Evolutionary conservation across 2,888 invertebrate genomes (phyloP).

Genomic region (Drosophila paramelanica): DNA sequence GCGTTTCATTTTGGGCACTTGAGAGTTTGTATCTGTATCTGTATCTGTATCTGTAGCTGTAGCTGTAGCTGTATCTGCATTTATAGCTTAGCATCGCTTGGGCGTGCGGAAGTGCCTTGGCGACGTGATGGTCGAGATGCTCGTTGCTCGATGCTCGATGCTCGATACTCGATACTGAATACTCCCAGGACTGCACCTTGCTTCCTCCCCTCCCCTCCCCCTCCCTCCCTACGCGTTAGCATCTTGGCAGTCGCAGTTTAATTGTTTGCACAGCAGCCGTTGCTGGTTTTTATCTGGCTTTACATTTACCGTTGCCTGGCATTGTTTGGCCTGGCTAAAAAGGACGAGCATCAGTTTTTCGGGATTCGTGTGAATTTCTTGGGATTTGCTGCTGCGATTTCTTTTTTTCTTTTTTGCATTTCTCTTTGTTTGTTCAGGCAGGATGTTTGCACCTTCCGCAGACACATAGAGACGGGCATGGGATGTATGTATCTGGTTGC

Average conservation of each 20-base stretch:
- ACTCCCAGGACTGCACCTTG: constrained; percentile 60
- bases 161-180: neutral
- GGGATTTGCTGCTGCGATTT: constrained; percentile 37
- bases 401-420: constrained; percentile 46
- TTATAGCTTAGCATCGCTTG: constrained; percentile 19
- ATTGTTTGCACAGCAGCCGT: constrained; percentile 75
- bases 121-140: constrained; percentile 19
- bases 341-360: constrained; percentile 39
- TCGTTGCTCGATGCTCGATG: neutral
- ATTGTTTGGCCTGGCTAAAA: constrained; percentile 37
- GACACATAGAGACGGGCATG: constrained; percentile 1
- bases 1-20: constrained; percentile 68
- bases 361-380: constrained; percentile 63
- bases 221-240: constrained; percentile 13
- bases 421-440: constrained; percentile 37
- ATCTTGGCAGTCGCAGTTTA: constrained; percentile 45
- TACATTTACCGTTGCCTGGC: constrained; percentile 55
- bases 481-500: constrained; percentile 42
- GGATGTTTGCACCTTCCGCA: constrained; percentile 80
- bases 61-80: constrained; percentile 19
- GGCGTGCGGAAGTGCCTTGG: constrained; percentile 58
- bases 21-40: constrained; percentile 32
- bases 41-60: constrained; percentile 34
- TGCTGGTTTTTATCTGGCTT: constrained; percentile 48
- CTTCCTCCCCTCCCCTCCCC: constrained; percentile 2